phyloP scores from a whole-genome alignment of 1,140 invertebrate genomes.

The Dreissena polymorpha region DNA sequence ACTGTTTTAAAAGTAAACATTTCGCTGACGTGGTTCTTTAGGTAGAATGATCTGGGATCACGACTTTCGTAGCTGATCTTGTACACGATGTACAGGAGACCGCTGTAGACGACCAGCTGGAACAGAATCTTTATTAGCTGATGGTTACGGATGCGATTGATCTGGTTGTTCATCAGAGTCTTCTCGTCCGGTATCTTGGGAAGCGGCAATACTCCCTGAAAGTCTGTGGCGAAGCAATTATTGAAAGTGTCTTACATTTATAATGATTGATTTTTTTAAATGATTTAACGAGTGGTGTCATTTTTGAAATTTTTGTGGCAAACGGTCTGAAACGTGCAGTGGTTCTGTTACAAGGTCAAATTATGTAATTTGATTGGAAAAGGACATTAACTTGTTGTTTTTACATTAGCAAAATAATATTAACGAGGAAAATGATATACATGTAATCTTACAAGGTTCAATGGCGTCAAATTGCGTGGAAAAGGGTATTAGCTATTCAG shows the following conservation, averaged over 20 bases:
- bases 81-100: slow-evolving; percentile 78
- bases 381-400: too few species aligned
- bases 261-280: too few species aligned
- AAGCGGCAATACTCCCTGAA: slow-evolving; percentile 9
- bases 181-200: slow-evolving; percentile 37
- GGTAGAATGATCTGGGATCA: slow-evolving; percentile 46
- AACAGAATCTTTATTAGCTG: slow-evolving; percentile 36
- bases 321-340: too few species aligned
- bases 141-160: slow-evolving; percentile 36
- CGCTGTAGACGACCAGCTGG: slow-evolving; percentile 70
- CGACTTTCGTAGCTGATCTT: slow-evolving; percentile 56
- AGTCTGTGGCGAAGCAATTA: slow-evolving; percentile 3
- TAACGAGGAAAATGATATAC: too few species aligned
- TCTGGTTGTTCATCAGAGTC: slow-evolving; percentile 3
- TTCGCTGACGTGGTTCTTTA: slow-evolving; percentile 34
- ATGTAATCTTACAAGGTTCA: too few species aligned
- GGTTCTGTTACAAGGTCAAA: too few species aligned
- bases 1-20: neutral
- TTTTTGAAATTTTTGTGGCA: too few species aligned
- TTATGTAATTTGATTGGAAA: too few species aligned
- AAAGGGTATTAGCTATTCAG: too few species aligned
- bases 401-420: too few species aligned
- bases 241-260: neutral
- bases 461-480: too few species aligned
- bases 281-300: too few species aligned